These are phyloP conservation scores for Cyprinus carpio DNA, from an alignment of 2,113 vertebrate genomes.

Conservation along the genomic window DNA sequence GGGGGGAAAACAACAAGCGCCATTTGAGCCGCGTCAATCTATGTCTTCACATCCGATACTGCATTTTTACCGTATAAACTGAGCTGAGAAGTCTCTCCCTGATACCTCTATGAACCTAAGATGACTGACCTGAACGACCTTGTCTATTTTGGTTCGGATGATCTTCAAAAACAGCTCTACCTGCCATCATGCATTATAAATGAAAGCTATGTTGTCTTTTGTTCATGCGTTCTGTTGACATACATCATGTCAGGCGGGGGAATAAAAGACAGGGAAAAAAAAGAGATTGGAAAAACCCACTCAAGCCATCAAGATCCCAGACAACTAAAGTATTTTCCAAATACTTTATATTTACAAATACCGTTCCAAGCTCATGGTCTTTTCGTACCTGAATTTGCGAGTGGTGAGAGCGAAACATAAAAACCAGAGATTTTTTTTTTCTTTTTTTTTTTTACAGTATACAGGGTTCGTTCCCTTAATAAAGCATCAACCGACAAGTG, in stretches of 20 bases:
- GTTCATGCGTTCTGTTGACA: constrained; percentile 45
- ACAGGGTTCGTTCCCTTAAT: constrained; percentile 58
- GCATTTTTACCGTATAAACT: not conserved
- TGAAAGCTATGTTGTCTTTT: constrained; percentile 50
- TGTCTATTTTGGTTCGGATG: constrained; percentile 32
- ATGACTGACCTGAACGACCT: constrained; percentile 42
- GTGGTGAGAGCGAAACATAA: not conserved
- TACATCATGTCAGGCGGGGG: constrained; percentile 38
- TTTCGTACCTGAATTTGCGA: constrained; percentile 63
- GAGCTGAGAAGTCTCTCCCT: not conserved
- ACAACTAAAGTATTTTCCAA: constrained; percentile 16
- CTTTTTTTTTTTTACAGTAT: not conserved
- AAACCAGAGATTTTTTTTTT: not conserved
- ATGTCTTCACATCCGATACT: not conserved
- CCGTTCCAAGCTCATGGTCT: not conserved
- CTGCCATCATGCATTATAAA: constrained; percentile 54
- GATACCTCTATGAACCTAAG: not conserved
- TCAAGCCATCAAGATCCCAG: not conserved
- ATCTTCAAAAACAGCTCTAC: constrained; percentile 33
- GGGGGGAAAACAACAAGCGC: not conserved
- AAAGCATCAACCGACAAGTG: constrained; percentile 75
- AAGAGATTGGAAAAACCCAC: not conserved
- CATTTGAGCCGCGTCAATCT: not conserved
- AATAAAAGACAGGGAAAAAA: not conserved
- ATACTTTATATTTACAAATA: constrained; percentile 38